Base-by-base conservation (phyloP, 1,140 invertebrate species). In the Plutomurus gul region DNA sequence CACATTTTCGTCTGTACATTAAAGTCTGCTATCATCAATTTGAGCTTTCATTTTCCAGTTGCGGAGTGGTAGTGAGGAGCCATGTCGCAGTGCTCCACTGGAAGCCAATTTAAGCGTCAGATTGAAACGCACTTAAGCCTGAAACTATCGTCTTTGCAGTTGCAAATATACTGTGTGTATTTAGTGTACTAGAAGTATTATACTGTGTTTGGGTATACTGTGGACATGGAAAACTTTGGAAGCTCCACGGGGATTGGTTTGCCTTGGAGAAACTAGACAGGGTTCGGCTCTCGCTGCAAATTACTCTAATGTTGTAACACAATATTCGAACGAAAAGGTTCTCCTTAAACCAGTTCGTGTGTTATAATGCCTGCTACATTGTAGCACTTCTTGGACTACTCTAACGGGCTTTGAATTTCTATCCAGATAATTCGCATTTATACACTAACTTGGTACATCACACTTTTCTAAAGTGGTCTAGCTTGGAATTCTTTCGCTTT, bases 51-150 rank as follows among this genome's bases (percentile, higher is more conserved):
- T 16, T 47, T 47, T 47, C 20, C 25, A 22, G 47, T 22, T n/a
- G 13, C 3, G n/a, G 11, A 7, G 13, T 22, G 47, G n/a, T 8
- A 10, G 11, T 8, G 16, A 49, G 8, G 18, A 49, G 46, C 18
- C 27, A 13, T n/a, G 27, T 65, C 30, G 27, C 27, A 65, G 18
- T 56, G 51, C 56, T 65, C 56, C 30, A 65, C 56, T 33, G 56
- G 56, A 65, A 65, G 56, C 56, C 56, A 65, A 65, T 65, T 65
- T 65, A 16, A 65, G 56, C 56, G 16, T 65, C 56, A 65, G 56
- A 36, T 36, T 65, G 22, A 25, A 65, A 36, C 30, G 30, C 56
- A 33, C 30, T 65, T 36, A 60, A 7, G 39, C 7, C 27, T 33
- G 36, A 65, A 18, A 65, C 30, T 65, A 36, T 33, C 13, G 27